Evolutionary conservation across 2,113 vertebrate species (phyloP).

Genomic region (Lycaon pictus): DNA sequence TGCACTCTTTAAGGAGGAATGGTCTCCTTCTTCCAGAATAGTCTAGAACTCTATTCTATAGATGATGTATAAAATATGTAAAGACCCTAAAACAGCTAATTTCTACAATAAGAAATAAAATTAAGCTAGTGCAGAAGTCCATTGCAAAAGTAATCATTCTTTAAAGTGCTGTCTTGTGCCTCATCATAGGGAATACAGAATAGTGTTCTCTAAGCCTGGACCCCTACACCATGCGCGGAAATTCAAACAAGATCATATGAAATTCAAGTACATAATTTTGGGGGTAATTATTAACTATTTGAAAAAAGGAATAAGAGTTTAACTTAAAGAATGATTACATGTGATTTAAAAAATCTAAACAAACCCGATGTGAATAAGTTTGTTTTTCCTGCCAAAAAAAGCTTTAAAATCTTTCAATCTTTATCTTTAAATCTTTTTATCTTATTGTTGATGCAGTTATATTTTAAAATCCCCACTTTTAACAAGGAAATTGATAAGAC

Average conservation of each 20-base stretch:
- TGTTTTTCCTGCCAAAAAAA: background rate
- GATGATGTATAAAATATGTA: background rate
- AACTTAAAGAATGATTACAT: background rate
- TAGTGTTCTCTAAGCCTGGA: background rate
- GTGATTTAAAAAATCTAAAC: conserved; percentile 5
- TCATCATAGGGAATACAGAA: background rate
- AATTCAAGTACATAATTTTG: background rate
- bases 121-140: background rate
- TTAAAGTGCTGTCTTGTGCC: background rate
- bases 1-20: background rate
- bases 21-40: background rate
- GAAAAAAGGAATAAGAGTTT: background rate
- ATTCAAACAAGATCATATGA: background rate
- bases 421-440: background rate
- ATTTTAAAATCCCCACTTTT: background rate
- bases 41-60: background rate
- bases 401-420: background rate
- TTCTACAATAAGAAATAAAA: background rate
- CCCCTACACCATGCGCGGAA: background rate
- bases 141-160: background rate
- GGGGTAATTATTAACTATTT: background rate
- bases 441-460: background rate
- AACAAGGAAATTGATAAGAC: conserved; percentile 6
- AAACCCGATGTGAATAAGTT: background rate
- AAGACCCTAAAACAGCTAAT: background rate